Evolutionary conservation across 2,797 vertebrate species (phyloP).

Genomic region (Eleutherodactylus coqui): DNA sequence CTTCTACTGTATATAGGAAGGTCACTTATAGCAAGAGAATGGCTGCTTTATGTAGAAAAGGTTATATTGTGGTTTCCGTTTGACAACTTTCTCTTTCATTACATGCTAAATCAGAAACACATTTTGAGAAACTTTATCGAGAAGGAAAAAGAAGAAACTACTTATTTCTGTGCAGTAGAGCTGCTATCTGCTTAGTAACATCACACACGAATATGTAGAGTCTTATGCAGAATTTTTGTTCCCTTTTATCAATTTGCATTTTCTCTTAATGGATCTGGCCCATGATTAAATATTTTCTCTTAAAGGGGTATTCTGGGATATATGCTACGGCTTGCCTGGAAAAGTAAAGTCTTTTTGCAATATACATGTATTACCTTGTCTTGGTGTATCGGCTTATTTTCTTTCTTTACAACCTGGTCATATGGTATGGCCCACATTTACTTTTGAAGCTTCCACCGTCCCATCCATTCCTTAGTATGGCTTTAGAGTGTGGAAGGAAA

Average conservation of each 20-base stretch:
- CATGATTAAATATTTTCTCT: not conserved
- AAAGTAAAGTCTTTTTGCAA: too few relatives aligned
- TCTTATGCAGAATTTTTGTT: too few relatives aligned
- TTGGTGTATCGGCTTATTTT: too few relatives aligned
- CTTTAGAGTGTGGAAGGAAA: too few relatives aligned
- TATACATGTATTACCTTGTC: too few relatives aligned
- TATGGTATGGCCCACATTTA: too few relatives aligned
- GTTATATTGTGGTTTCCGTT: conserved; percentile 41
- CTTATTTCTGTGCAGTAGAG: not conserved
- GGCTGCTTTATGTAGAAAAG: conserved; percentile 44
- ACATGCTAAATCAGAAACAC: conserved; percentile 26
- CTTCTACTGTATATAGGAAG: conserved; percentile 57
- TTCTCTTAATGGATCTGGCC: not conserved
- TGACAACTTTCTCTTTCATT: conserved; percentile 53
- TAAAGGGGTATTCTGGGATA: too few relatives aligned
- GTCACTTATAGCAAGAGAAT: conserved; percentile 45
- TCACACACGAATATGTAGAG: not conserved
- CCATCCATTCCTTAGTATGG: too few relatives aligned
- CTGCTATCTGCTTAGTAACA: not conserved
- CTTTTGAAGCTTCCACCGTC: too few relatives aligned
- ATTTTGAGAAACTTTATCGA: not conserved
- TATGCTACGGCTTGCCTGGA: too few relatives aligned
- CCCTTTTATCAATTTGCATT: not conserved
- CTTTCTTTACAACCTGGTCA: too few relatives aligned
- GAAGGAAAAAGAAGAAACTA: not conserved